Percentiles rank a stretch among this genome's conserved stretches.
phyloP scores from a whole-genome alignment of 2,113 vertebrate species.

The Catharus minimus region DNA sequence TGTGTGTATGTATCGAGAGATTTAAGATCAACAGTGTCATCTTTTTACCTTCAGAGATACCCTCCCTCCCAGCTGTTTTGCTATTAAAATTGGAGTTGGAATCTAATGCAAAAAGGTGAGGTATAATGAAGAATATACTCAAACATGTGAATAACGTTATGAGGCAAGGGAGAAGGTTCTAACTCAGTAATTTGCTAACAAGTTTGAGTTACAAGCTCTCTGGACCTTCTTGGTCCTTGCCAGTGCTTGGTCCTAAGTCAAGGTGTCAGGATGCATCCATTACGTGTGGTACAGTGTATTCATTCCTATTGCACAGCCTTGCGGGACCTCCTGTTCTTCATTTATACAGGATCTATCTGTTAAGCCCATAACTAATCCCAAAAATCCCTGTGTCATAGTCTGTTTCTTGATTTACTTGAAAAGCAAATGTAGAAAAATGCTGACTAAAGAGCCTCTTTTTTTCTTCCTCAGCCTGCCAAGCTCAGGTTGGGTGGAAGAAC shows the following conservation, averaged over 20 bases:
- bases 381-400: not conserved
- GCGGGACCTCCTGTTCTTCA: not conserved
- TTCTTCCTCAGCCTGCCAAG: not conserved
- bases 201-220: not conserved
- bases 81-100: not conserved
- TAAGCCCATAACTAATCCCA: not conserved
- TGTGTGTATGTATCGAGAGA: fast-evolving
- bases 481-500: not conserved
- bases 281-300: not conserved
- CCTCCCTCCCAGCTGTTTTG: not conserved
- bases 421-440: not conserved
- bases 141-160: fast-evolving
- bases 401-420: not conserved
- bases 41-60: not conserved
- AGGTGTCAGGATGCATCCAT: too few species aligned
- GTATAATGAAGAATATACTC: not conserved
- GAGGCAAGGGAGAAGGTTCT: fast-evolving
- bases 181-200: not conserved
- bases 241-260: too few species aligned
- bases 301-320: not conserved
- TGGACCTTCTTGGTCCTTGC: fast-evolving
- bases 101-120: fast-evolving
- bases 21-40: not conserved
- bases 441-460: not conserved
- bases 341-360: not conserved